Evolutionary conservation across 2,113 vertebrate genomes (phyloP).

Genomic region (Mesocricetus auratus): DNA sequence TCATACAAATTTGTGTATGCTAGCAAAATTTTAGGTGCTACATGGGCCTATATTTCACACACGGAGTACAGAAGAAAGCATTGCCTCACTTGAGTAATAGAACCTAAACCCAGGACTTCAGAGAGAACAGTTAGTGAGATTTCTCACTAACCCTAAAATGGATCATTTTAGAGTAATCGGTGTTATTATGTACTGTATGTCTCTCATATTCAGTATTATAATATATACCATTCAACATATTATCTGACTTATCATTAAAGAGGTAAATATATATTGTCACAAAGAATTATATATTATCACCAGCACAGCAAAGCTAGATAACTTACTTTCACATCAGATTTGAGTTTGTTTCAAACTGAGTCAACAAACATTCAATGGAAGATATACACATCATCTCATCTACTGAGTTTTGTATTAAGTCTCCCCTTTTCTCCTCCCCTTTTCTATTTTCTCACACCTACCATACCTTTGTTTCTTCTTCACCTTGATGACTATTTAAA

Average conservation of each 20-base stretch:
- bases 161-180: not conserved
- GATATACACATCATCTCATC: too few species aligned
- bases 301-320: not conserved
- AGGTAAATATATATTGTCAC: not conserved
- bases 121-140: not conserved
- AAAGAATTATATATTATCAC: not conserved
- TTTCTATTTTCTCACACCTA: not conserved
- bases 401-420: not conserved
- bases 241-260: not conserved
- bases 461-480: not conserved
- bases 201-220: not conserved
- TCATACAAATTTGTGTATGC: not conserved
- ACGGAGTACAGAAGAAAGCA: not conserved
- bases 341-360: not conserved
- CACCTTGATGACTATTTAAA: not conserved
- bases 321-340: accelerated
- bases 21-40: not conserved
- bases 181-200: not conserved
- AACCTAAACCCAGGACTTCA: not conserved
- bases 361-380: not conserved
- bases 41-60: not conserved
- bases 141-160: not conserved
- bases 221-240: not conserved
- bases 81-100: not conserved
- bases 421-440: not conserved